Conservation (phyloP, 2,113 vertebrate genomes). For the Larimichthys crocea region DNA sequence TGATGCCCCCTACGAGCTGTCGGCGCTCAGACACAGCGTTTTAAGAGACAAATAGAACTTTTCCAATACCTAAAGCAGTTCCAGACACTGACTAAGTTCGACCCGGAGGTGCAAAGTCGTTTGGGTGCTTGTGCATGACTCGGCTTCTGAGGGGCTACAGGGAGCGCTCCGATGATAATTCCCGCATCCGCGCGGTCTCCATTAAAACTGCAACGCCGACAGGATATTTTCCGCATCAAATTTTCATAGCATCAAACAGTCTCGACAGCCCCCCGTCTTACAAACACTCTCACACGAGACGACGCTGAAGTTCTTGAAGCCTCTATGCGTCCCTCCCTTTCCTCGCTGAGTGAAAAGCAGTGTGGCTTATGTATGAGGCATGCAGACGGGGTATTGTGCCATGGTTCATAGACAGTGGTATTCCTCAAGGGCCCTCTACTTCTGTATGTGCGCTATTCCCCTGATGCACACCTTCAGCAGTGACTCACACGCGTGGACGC, state of each 20-base stretch:
- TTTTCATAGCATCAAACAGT: constrained; percentile 75
- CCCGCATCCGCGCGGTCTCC: constrained; percentile 53
- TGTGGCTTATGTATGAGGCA: constrained; percentile 29
- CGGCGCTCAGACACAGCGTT: constrained; percentile 4
- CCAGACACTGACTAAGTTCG: constrained; percentile 26
- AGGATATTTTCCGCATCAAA: constrained; percentile 82
- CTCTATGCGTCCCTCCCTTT: constrained; percentile 4
- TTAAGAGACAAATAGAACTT: constrained; percentile 46
- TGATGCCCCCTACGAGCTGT: constrained; percentile 12
- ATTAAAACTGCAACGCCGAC: constrained; percentile 80
- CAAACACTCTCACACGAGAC: constrained; percentile 40
- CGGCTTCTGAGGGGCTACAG: constrained; percentile 2
- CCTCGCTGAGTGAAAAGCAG: constrained; percentile 20
- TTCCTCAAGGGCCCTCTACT: constrained; percentile 28
- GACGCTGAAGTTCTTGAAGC: constrained; percentile 58
- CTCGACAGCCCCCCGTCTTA: constrained; percentile 51
- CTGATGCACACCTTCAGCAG: constrained; percentile 33
- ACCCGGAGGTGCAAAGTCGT: constrained; percentile 38
- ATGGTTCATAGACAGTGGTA: constrained; percentile 24
- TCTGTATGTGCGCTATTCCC: constrained; percentile 15
- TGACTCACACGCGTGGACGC: constrained; percentile 17
- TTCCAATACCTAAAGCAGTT: constrained; percentile 43
- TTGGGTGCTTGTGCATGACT: constrained; percentile 6
- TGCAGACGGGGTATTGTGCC: constrained; percentile 28
- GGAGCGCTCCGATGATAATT: constrained; percentile 60